Percentiles rank a stretch among this genome's conserved stretches.
Evolutionary conservation across 2,113 vertebrate genomes (phyloP).

Genomic region (Colius striatus): DNA sequence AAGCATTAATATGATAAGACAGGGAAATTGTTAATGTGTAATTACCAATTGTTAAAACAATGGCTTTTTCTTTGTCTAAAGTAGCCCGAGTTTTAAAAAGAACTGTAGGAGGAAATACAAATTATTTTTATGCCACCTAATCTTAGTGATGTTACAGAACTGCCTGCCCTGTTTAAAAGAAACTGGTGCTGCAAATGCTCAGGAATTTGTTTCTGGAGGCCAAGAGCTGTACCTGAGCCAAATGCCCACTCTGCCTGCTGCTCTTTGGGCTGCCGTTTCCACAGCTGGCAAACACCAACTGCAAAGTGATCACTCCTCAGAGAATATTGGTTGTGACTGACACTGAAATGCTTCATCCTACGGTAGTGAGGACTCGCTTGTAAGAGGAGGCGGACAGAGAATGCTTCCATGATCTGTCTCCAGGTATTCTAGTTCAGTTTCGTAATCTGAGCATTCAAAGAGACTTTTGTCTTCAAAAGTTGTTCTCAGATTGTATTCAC

Average conservation of each 20-base stretch:
- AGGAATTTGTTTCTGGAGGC: background rate
- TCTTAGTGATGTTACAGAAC: background rate
- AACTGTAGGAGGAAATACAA: background rate
- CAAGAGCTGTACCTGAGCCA: background rate
- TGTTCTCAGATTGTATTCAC: background rate
- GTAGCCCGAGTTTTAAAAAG: background rate
- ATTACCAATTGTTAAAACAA: background rate
- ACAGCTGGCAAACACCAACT: background rate
- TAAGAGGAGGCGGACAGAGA: background rate
- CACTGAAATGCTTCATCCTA: background rate
- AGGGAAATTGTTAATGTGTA: background rate
- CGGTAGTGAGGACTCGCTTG: rapidly evolving
- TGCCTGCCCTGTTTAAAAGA: background rate
- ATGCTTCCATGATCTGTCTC: background rate
- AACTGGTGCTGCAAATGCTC: background rate
- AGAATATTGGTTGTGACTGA: background rate
- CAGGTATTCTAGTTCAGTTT: background rate
- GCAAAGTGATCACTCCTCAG: rapidly evolving
- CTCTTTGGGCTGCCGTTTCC: background rate
- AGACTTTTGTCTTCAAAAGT: background rate
- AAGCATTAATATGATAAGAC: background rate
- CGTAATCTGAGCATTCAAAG: background rate
- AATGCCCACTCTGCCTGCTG: rapidly evolving
- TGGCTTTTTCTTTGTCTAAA: slow-evolving; percentile 1
- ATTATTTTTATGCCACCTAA: background rate